Base-by-base conservation (phyloP, 2,888 invertebrate genomes). In the Osedax frankpressi region DNA sequence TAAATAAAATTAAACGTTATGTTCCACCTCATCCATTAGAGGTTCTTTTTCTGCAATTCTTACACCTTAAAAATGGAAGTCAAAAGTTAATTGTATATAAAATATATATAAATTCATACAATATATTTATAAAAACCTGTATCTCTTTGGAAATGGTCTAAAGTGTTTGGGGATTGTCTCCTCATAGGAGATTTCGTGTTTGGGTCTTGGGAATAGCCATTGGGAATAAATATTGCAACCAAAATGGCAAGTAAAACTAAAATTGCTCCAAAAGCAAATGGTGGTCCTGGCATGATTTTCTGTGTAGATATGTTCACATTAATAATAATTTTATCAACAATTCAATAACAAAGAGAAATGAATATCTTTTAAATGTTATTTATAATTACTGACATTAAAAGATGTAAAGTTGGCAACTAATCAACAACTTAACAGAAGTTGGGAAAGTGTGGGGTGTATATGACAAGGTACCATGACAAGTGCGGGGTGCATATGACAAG, bases 241-340 rank as follows among this genome's bases (percentile, higher is more conserved):
- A 96, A 87, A 80, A 98, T 89, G 75, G 97, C 97, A 85, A 94
- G 90, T 80, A 97, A 90, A 79, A 97, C 97, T 86, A 98, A 89
- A 83, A 97, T 88, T 73, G 97, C 94, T 75, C 98, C 98, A 86
- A 97, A 92, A 76, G 97, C 93, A 86, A 98, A 98, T 19, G 98
- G 97, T 74, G 98, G 98, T 0, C 98, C 98, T 59, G 96, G 96
- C 82, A 96, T 90, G 83, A 93, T 86, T 87, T 92, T 81, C 84
- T 84, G 79, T 44, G n/a, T n/a, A n/a, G n/a, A n/a, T n/a, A n/a
- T n/a, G n/a, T n/a, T n/a, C n/a, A n/a, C n/a, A n/a, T n/a, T n/a
- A n/a, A n/a, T n/a, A n/a, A n/a, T n/a, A n/a, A n/a, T n/a, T n/a
- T n/a, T n/a, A n/a, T n/a, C n/a, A n/a, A n/a, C n/a, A n/a, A n/a